Evolutionary conservation across 1,140 invertebrate species (phyloP), one percentile per base, ranked within the genome.

Genomic region (Drosophila suzukii): DNA sequence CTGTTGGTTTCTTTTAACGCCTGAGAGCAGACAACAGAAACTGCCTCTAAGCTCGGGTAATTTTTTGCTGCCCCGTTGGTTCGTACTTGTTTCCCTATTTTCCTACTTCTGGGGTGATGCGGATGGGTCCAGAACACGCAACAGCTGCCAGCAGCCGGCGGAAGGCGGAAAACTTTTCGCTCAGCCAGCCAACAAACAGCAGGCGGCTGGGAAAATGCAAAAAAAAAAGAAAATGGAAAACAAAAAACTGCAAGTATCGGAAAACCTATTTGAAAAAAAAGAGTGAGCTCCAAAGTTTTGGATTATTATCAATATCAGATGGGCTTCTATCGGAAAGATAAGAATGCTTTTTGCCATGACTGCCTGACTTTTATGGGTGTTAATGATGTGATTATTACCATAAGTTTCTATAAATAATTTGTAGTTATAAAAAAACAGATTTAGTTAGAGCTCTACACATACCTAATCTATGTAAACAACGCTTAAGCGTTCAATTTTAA

Each of bases 71-170:
- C 15, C 32, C 62, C 62, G 24, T 17, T 61, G 55, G 10, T 32
- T 49, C 44, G 27, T 68, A 41, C 24, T 54, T 41, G 34, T 20
- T 56, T 30, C 56, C 20, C 5, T 66, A 27, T 46, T 55, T 38
- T 20, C 30, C 27, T n/a, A 12, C 20, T 17, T 10, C 30, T 15
- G 47, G 20, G 24, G 30, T 49, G n/a, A 5, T 10, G 27, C 34
- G 46, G 20, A 17, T 46, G 44, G 44, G 62, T 24, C 15, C 20
- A 36, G n/a, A 68, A 36, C 38, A 71, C 65, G 65, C 68, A 71
- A 71, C 68, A 71, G 68, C 68, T 71, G 68, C 68, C 65, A 71
- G 66, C 68, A 71, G 68, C 51, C 65, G 67, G 67, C 65, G 41
- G 20, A 71, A 57, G 67, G 67, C 63, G 65, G 65, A 71, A 71